These are phyloP conservation scores for Halictus ligatus DNA, from an alignment of 2,888 invertebrate species.

Conservation along the genomic window DNA sequence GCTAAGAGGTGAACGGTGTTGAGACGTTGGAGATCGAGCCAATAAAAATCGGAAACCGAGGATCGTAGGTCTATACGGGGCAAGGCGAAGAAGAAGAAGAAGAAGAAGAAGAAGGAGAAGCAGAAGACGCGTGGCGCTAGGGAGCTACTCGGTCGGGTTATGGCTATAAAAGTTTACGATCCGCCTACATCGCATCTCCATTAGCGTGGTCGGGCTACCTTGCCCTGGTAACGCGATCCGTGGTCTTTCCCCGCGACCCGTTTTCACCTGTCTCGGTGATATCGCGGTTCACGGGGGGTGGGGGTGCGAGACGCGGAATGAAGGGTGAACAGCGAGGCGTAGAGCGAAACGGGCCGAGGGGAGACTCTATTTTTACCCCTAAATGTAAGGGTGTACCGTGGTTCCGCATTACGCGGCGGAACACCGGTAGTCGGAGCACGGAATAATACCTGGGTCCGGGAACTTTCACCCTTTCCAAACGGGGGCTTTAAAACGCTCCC, in stretches of 20 bases:
- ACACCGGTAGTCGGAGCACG: constrained; percentile 36
- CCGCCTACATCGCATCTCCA: constrained; percentile 79
- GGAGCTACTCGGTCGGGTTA: constrained; percentile 30
- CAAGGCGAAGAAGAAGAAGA: background rate
- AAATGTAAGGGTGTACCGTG: constrained; percentile 55
- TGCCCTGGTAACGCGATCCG: constrained; percentile 52
- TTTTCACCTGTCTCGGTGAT: constrained; percentile 49
- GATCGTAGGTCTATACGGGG: background rate
- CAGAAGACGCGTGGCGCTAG: background rate
- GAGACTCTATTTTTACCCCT: constrained; percentile 54
- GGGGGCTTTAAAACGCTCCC: constrained; percentile 52
- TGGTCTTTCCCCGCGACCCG: constrained; percentile 53
- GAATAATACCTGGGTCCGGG: constrained; percentile 60
- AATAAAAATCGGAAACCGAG: constrained; percentile 17
- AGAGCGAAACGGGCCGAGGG: constrained; percentile 8
- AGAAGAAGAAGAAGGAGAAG: background rate
- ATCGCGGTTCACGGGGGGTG: constrained; percentile 31
- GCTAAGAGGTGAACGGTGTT: background rate
- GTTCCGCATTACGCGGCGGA: constrained; percentile 60
- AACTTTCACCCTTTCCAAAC: constrained; percentile 43
- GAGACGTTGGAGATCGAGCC: background rate
- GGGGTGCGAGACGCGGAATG: constrained; percentile 26
- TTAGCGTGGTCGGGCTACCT: constrained; percentile 72
- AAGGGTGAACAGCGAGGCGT: constrained; percentile 33
- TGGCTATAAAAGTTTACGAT: constrained; percentile 78